A percentile compares a stretch with the other conserved stretches of the same genome.
phyloP scores from a whole-genome alignment of 2,113 vertebrate genomes.

The Gambusia affinis region DNA sequence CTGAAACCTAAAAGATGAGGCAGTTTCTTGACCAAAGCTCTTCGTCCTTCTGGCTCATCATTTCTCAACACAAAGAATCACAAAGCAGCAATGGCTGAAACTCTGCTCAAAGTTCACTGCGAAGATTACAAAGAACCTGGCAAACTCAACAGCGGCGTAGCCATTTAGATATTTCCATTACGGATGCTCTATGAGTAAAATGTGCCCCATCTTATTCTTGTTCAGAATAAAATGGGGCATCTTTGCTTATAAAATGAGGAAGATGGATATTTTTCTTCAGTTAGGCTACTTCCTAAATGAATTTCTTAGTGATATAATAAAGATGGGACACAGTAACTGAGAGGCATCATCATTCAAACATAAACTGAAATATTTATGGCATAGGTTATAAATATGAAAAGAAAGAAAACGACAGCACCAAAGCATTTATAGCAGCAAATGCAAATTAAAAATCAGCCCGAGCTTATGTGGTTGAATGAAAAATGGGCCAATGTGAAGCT shows the following conservation, averaged over 20 bases:
- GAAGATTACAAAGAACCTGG: neutral
- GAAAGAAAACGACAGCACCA: neutral
- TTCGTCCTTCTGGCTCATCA: no score
- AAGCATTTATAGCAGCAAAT: neutral
- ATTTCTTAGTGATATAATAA: neutral
- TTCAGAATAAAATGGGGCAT: neutral
- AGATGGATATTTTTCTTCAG: neutral
- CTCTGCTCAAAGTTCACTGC: no score
- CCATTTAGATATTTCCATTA: neutral
- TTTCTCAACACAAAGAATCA: no score
- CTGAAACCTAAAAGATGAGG: no score
- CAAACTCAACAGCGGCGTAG: no score
- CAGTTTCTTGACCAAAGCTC: no score
- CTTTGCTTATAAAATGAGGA: neutral
- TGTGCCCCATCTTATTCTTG: neutral
- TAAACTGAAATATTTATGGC: no score
- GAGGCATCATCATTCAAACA: neutral
- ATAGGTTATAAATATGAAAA: no score
- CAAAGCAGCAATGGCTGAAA: no score
- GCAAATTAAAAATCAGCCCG: no score
- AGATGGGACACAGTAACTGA: neutral
- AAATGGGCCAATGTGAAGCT: neutral
- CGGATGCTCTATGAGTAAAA: neutral
- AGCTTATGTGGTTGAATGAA: neutral
- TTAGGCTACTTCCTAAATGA: neutral